Evolutionary conservation across 2,113 vertebrate genomes (phyloP).

Genomic region (Xiphophorus hellerii): DNA sequence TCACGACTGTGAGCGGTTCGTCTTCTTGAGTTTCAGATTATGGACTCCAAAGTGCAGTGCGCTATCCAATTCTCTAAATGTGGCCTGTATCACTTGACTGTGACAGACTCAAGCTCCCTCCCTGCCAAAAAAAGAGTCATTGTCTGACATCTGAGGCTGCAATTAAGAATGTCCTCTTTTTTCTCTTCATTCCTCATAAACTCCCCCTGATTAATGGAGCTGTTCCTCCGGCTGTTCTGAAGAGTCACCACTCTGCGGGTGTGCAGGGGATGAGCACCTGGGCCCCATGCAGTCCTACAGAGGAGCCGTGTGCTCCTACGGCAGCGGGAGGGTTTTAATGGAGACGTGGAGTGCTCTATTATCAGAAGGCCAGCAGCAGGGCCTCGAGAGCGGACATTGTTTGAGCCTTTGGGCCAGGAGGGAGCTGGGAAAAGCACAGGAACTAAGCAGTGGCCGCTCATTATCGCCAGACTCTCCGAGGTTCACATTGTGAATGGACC

Average conservation of each 20-base stretch:
- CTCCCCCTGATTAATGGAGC: constrained; percentile 54
- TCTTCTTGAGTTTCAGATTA: constrained; percentile 12
- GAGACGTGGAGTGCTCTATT: constrained; percentile 73
- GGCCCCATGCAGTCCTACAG: constrained; percentile 49
- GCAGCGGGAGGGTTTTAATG: constrained; percentile 69
- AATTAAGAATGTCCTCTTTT: constrained; percentile 57
- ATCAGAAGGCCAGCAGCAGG: constrained; percentile 56
- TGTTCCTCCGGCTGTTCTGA: constrained; percentile 53
- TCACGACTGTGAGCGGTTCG: constrained; percentile 9
- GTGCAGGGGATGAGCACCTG: constrained; percentile 61
- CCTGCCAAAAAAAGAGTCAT: constrained; percentile 41
- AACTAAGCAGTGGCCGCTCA: constrained; percentile 69
- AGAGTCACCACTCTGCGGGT: constrained; percentile 67
- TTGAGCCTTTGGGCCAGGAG: constrained; percentile 63
- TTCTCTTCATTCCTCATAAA: not conserved
- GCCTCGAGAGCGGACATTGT: constrained; percentile 78
- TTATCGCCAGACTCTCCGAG: constrained; percentile 63
- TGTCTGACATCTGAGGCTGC: constrained; percentile 62
- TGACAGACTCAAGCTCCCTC: constrained; percentile 45
- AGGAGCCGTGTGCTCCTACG: constrained; percentile 56
- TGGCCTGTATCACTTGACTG: constrained; percentile 43
- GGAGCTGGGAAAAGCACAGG: constrained; percentile 67
- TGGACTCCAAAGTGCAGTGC: constrained; percentile 40
- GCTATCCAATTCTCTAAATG: constrained; percentile 50
- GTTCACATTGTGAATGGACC: not conserved